phyloP scores from a whole-genome alignment of 1,140 invertebrate species.

The Trissolcus basalis region DNA sequence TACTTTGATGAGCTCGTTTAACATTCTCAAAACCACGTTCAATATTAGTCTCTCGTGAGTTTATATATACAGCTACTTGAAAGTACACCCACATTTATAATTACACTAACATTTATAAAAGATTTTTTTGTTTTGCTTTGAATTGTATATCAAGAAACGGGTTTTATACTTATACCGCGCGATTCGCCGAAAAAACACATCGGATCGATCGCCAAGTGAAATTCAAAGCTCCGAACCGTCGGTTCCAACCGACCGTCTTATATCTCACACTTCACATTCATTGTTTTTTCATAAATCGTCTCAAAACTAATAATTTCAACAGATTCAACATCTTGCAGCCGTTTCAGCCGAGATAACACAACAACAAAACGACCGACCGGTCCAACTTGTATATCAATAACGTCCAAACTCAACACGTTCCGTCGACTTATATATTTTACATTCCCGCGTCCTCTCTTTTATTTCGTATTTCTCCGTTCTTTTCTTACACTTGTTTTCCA shows the following conservation, averaged over 20 bases:
- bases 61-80: constrained; percentile 41
- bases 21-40: constrained; percentile 15
- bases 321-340: constrained; percentile 13
- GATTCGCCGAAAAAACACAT: constrained; percentile 22
- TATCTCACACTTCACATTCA: too few species aligned
- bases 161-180: too few species aligned
- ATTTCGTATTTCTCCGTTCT: too few species aligned
- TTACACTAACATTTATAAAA: constrained; percentile 51
- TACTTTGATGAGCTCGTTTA: constrained; percentile 26
- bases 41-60: constrained; percentile 39
- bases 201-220: constrained; percentile 13
- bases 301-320: constrained; percentile 27
- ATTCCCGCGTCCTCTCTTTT: too few species aligned
- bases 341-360: neutral
- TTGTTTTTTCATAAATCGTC: constrained; percentile 3
- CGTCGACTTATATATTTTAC: too few species aligned
- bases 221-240: too few species aligned
- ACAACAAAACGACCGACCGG: constrained; percentile 19
- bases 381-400: too few species aligned
- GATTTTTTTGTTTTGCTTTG: constrained; percentile 1
- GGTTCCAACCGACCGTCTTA: too few species aligned
- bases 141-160: too few species aligned
- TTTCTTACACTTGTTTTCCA: too few species aligned
- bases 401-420: too few species aligned
- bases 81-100: constrained; percentile 38